phyloP scores from a whole-genome alignment of 2,113 vertebrate species.

The Calidris pugnax region DNA sequence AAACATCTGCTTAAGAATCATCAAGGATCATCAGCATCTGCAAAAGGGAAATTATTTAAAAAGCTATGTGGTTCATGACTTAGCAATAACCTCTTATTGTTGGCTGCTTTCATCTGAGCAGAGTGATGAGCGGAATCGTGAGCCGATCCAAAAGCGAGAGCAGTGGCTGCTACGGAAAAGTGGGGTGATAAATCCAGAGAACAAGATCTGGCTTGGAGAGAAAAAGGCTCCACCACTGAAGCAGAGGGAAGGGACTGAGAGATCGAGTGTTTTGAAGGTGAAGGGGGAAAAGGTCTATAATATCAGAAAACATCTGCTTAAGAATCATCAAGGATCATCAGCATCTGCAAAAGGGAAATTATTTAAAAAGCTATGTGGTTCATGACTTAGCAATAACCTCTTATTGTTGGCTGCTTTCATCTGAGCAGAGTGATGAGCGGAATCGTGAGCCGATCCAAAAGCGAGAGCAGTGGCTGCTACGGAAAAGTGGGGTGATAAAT shows the following conservation, averaged over 20 bases:
- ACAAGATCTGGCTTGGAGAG: not conserved
- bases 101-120: not conserved
- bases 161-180: not conserved
- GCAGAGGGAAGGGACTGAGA: not conserved
- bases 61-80: not conserved
- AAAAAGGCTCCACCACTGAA: not conserved
- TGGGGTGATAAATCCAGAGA: not conserved
- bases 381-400: not conserved
- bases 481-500: not conserved
- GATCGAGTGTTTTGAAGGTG: not conserved
- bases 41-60: not conserved
- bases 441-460: not conserved
- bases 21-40: not conserved
- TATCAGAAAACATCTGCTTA: not conserved
- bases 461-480: not conserved
- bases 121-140: not conserved
- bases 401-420: not conserved
- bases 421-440: not conserved
- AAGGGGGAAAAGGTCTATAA: not conserved
- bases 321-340: not conserved
- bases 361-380: not conserved
- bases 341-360: not conserved
- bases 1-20: not conserved
- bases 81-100: not conserved
- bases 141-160: not conserved